phyloP scores from a whole-genome alignment of 2,113 vertebrate genomes.

The Motacilla tschutschensis region DNA sequence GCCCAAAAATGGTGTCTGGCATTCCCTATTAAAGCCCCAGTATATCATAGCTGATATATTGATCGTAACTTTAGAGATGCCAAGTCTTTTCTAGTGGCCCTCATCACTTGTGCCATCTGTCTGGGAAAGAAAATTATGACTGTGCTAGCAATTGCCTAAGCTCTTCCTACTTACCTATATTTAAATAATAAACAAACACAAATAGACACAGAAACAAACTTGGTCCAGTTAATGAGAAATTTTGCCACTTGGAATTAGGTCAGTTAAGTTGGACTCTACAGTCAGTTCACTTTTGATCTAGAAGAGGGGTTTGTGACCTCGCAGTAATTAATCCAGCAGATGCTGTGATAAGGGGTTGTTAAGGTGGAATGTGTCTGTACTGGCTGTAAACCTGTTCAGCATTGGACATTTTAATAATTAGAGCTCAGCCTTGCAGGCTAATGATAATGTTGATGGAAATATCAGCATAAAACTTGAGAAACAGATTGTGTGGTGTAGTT shows the following conservation, averaged over 20 bases:
- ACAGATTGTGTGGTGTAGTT: background rate
- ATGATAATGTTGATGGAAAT: background rate
- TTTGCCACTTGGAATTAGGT: background rate
- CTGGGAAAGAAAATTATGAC: background rate
- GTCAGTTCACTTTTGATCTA: background rate
- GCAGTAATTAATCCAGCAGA: background rate
- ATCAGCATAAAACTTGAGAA: background rate
- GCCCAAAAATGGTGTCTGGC: background rate
- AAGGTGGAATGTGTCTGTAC: slow-evolving; percentile 6
- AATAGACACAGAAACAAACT: background rate
- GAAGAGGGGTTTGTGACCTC: background rate
- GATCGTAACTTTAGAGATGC: background rate
- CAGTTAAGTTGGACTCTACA: background rate
- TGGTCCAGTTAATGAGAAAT: background rate
- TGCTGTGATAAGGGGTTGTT: background rate
- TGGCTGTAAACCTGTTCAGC: background rate
- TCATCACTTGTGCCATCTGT: background rate
- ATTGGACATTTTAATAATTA: background rate
- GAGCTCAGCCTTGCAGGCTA: background rate
- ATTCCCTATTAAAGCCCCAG: background rate
- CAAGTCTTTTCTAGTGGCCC: background rate
- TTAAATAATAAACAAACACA: background rate
- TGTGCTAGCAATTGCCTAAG: background rate
- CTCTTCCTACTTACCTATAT: background rate
- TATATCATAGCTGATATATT: background rate